These are phyloP conservation scores for Petrocephalus microphthalmus DNA, from an alignment of 2,113 vertebrate genomes.

Conservation along the genomic window DNA sequence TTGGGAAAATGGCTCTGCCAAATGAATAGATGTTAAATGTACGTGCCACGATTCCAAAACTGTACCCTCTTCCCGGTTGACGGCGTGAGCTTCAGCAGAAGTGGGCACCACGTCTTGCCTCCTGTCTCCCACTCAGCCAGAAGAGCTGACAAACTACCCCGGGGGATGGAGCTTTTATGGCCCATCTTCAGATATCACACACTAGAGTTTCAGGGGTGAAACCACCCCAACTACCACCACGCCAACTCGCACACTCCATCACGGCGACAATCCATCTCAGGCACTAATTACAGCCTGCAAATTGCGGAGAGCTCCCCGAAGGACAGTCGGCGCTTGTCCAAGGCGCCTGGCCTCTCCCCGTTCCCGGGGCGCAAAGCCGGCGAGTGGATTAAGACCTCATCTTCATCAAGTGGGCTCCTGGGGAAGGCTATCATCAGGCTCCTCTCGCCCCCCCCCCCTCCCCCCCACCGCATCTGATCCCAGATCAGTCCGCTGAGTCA, in stretches of 20 bases:
- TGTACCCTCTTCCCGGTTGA: background rate
- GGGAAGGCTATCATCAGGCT: background rate
- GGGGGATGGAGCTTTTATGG: background rate
- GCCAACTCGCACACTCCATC: conserved; percentile 4
- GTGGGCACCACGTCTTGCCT: background rate
- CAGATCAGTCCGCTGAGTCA: background rate
- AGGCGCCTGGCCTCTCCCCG: background rate
- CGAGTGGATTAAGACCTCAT: conserved; percentile 15
- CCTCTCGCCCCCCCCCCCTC: background rate
- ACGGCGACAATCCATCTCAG: background rate
- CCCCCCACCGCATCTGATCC: background rate
- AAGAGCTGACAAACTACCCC: background rate
- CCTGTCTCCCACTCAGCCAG: background rate
- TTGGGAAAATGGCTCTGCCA: background rate
- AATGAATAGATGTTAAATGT: background rate
- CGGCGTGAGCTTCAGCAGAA: background rate
- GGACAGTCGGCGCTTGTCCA: background rate
- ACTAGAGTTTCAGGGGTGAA: background rate
- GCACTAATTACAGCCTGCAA: conserved; percentile 17
- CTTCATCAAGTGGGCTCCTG: conserved; percentile 12
- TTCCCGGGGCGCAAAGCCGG: background rate
- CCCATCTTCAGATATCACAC: background rate
- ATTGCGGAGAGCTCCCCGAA: background rate
- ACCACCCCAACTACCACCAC: background rate
- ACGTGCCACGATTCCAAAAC: background rate